A percentile compares a stretch with the other conserved stretches of the same genome.
Evolutionary conservation across 1,140 invertebrate species (phyloP).

Genomic region (Cydia pomonella): DNA sequence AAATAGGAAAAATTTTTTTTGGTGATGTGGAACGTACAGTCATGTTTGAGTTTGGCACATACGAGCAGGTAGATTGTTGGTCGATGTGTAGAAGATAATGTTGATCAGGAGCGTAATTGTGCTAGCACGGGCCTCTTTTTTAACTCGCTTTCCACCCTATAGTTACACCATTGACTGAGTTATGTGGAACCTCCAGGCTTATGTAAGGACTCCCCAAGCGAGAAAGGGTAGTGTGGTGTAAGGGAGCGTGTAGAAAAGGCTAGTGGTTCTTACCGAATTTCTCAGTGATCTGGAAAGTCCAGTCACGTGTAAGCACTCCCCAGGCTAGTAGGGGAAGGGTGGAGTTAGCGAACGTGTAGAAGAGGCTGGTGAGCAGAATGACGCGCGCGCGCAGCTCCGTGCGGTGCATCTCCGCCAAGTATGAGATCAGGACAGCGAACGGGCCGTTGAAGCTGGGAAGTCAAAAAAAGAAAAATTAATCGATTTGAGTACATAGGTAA

Average conservation of each 20-base stretch:
- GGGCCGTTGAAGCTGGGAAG: slow-evolving; percentile 85
- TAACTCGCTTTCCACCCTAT: no score
- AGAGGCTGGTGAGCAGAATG: slow-evolving; percentile 83
- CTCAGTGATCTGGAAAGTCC: slow-evolving; percentile 60
- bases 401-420: slow-evolving; percentile 85
- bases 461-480: not conserved
- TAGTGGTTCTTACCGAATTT: slow-evolving; percentile 77
- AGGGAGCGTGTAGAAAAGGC: slow-evolving; percentile 83
- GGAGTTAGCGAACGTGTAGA: slow-evolving; percentile 82
- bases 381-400: slow-evolving; percentile 83
- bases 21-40: not conserved
- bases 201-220: slow-evolving; percentile 80
- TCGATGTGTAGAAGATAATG: no score
- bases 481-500: no score
- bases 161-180: slow-evolving; percentile 24
- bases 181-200: slow-evolving; percentile 65
- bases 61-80: no score
- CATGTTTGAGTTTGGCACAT: not conserved
- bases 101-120: no score
- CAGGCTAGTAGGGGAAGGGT: slow-evolving; percentile 81
- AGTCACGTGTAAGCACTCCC: slow-evolving; percentile 77
- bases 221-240: slow-evolving; percentile 80
- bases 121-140: no score
- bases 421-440: slow-evolving; percentile 86
- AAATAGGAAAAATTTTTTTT: no score